Conservation (phyloP, 2,888 invertebrate genomes). For the Drosophila atripex region DNA sequence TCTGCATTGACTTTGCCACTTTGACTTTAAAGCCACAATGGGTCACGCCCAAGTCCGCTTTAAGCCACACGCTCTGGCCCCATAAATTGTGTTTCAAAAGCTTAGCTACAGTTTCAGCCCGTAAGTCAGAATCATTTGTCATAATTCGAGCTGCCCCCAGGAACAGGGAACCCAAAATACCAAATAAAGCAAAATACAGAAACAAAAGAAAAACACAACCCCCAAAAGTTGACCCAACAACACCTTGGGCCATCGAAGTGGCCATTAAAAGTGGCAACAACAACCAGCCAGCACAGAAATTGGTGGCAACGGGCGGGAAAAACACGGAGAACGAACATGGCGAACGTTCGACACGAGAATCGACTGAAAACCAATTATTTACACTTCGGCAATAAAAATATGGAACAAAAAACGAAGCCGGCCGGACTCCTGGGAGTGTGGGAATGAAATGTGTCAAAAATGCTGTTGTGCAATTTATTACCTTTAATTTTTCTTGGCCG, state of each 20-base stretch:
- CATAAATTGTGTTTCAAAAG: constrained; percentile 39
- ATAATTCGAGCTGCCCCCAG: constrained; percentile 54
- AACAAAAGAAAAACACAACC: constrained; percentile 18
- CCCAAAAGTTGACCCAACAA: constrained; percentile 36
- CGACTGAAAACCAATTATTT: constrained; percentile 78
- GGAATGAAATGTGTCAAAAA: constrained; percentile 66
- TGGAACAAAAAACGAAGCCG: constrained; percentile 40
- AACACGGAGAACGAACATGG: constrained; percentile 35
- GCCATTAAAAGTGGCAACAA: constrained; percentile 52
- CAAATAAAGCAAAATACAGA: constrained; percentile 7
- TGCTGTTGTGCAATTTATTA: constrained; percentile 70
- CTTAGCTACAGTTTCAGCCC: constrained; percentile 35
- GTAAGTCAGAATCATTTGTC: constrained; percentile 68
- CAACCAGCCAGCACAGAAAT: constrained; percentile 30
- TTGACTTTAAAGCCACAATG: constrained; percentile 19
- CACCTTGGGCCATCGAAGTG: constrained; percentile 52
- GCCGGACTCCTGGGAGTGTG: constrained; percentile 11
- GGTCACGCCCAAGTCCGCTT: constrained; percentile 25
- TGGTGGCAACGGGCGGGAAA: constrained; percentile 3
- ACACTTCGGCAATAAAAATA: constrained; percentile 74
- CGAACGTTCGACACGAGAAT: constrained; percentile 66
- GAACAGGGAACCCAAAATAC: constrained; percentile 13
- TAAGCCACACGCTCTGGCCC: constrained; percentile 42
- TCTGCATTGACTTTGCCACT: constrained; percentile 11
- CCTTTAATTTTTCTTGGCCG: constrained; percentile 62